phyloP scores from a whole-genome alignment of 2,888 invertebrate species.

The Melinopterus prodromus region DNA sequence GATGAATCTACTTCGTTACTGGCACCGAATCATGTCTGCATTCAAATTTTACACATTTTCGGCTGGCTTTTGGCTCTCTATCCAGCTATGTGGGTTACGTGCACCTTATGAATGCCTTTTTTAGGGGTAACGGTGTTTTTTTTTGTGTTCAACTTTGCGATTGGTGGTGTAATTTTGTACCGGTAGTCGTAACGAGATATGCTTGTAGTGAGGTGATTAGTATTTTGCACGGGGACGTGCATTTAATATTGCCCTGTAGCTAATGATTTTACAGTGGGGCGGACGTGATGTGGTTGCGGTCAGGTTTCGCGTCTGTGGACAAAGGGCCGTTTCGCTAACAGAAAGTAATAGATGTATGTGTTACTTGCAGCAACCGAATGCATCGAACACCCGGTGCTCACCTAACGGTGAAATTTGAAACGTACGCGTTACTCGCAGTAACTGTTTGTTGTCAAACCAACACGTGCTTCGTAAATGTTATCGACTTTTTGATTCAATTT shows the following conservation, averaged over 20 bases:
- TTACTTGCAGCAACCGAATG: background rate
- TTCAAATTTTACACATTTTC: too few relatives aligned
- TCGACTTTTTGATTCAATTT: background rate
- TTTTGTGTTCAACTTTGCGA: too few relatives aligned
- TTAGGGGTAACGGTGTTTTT: too few relatives aligned
- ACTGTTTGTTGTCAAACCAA: background rate
- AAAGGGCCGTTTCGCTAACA: background rate
- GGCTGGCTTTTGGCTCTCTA: too few relatives aligned
- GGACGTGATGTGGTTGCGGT: slow-evolving; percentile 23
- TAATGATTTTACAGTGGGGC: slow-evolving; percentile 25
- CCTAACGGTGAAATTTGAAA: slow-evolving; percentile 16
- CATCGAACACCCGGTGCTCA: background rate
- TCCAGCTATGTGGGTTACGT: too few relatives aligned
- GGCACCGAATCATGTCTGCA: too few relatives aligned
- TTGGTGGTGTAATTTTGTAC: background rate
- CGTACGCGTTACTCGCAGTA: slow-evolving; percentile 12
- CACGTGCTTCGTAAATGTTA: background rate
- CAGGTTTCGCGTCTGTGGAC: background rate
- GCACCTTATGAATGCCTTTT: too few relatives aligned
- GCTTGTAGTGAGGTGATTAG: background rate
- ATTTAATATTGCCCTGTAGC: slow-evolving; percentile 23
- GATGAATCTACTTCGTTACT: too few relatives aligned
- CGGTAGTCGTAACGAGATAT: background rate
- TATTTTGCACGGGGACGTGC: slow-evolving; percentile 10
- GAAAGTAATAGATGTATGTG: background rate